Base-by-base conservation (phyloP, 2,888 invertebrate genomes). In the Eristalis tenax region DNA sequence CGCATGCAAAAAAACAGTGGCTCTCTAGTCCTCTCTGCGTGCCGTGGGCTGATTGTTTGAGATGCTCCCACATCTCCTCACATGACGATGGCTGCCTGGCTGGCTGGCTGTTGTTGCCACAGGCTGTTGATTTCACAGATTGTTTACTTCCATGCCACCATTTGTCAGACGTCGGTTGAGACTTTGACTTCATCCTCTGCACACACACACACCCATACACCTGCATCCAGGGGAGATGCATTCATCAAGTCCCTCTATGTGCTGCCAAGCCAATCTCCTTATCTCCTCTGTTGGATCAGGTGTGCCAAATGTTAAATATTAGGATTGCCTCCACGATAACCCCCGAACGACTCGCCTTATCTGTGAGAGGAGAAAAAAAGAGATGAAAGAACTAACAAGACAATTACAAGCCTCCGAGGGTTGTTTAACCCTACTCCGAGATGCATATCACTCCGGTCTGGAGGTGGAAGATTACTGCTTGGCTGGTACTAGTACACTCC, bases 201-300 rank as follows among this genome's bases (percentile, higher is more conserved):
- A 15, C 13, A 5, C 32, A 26, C 26, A 26, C 32, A 10, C 28
- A 5, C 28, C 0, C 28, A 28, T 4, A 28, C 28, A 28, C 28
- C 68, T 81, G 80, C 74, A 74, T 38, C 43, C 5, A 23, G 59
- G 40, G 73, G 66, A 73, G 66, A 50, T 80, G 80, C 80, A 80
- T 80, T 61, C 63, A 63, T 68, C 50, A 63, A 56, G 74, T 56
- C 13, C 26, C 32, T 57, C 11, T 6, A 15, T 40, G 18, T 38
- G 6, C 15, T n/a, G n/a, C n/a, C n/a, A n/a, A 78, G 43, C 8
- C 63, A 64, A n/a, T n/a, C n/a, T n/a, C 35, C 80, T 86, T 86
- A 86, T 82, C 86, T 32, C n/a, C 35, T 38, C 40, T 82, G 86
- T 86, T 82, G 82, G 71, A 82, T 79, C 82, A 82, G 82, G 82